phyloP scores from a whole-genome alignment of 2,797 vertebrate species.

The Diplodus sargus region DNA sequence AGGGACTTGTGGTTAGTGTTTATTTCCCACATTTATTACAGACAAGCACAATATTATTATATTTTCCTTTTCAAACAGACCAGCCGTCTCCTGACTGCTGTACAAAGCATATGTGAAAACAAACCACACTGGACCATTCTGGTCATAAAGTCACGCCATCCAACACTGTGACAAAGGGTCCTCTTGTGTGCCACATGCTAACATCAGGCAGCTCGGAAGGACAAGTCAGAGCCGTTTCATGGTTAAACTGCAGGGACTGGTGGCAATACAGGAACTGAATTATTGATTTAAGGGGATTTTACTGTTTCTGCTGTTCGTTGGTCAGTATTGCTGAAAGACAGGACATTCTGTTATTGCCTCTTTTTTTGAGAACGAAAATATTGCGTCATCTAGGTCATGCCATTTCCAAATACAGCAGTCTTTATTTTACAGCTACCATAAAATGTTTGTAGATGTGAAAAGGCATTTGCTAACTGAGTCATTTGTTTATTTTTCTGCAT shows the following conservation, averaged over 20 bases:
- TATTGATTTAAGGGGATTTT: conserved; percentile 1
- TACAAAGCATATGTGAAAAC: conserved; percentile 41
- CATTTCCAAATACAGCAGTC: conserved; percentile 34
- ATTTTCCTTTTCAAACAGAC: conserved; percentile 10
- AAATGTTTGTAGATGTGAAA: conserved; percentile 29
- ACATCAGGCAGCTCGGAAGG: conserved; percentile 24
- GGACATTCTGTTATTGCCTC: background rate
- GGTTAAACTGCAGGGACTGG: background rate
- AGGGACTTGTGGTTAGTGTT: conserved; percentile 5
- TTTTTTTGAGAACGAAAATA: background rate
- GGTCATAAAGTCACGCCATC: conserved; percentile 45
- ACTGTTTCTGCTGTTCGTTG: background rate
- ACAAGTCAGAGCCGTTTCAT: conserved; percentile 22
- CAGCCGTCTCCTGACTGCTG: conserved; percentile 28
- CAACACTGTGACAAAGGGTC: conserved; percentile 51
- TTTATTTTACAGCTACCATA: conserved; percentile 24
- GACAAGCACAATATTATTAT: conserved; percentile 24
- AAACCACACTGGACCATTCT: conserved; percentile 47
- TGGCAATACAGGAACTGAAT: conserved; percentile 3
- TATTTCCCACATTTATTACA: conserved; percentile 21
- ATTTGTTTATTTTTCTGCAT: conserved; percentile 28
- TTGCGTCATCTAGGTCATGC: conserved; percentile 27
- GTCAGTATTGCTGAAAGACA: conserved; percentile 4
- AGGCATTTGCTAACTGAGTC: conserved; percentile 38
- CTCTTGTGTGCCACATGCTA: conserved; percentile 46